Evolutionary conservation across 2,888 invertebrate genomes (phyloP).

Genomic region (Erpobdella octoculata): DNA sequence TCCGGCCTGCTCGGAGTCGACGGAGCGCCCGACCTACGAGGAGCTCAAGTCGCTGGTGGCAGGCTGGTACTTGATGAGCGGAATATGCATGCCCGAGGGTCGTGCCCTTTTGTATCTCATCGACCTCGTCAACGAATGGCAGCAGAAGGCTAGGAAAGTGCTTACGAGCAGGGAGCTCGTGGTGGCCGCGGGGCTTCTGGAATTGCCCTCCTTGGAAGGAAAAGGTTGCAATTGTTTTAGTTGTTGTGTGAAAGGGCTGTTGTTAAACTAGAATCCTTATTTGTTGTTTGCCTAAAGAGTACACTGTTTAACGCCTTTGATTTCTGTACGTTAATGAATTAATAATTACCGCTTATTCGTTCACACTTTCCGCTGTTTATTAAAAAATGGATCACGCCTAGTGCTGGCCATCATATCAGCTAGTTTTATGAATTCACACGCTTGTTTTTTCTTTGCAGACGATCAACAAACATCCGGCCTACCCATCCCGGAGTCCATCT

Average conservation of each 20-base stretch:
- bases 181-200: slow-evolving; percentile 18
- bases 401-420: neutral
- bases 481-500: neutral
- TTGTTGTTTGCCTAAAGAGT: neutral
- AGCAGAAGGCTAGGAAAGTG: slow-evolving; percentile 22
- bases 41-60: slow-evolving; percentile 19
- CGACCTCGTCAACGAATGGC: slow-evolving; percentile 26
- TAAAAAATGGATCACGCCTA: neutral
- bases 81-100: slow-evolving; percentile 19
- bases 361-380: neutral
- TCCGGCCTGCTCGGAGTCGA: neutral
- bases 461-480: neutral
- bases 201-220: slow-evolving; percentile 3
- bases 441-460: neutral
- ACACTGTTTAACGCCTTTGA: neutral
- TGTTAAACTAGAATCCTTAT: no score
- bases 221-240: no score
- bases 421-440: neutral
- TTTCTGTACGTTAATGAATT: neutral
- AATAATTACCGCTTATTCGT: neutral
- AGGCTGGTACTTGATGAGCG: slow-evolving; percentile 24
- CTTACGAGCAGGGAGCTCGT: slow-evolving; percentile 19
- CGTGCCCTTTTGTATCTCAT: slow-evolving; percentile 22
- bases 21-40: neutral
- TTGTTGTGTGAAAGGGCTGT: no score